Percentiles rank a stretch among this genome's conserved stretches.
Evolutionary conservation across 2,888 invertebrate genomes (phyloP).

Genomic region (Drosophila lacicola): DNA sequence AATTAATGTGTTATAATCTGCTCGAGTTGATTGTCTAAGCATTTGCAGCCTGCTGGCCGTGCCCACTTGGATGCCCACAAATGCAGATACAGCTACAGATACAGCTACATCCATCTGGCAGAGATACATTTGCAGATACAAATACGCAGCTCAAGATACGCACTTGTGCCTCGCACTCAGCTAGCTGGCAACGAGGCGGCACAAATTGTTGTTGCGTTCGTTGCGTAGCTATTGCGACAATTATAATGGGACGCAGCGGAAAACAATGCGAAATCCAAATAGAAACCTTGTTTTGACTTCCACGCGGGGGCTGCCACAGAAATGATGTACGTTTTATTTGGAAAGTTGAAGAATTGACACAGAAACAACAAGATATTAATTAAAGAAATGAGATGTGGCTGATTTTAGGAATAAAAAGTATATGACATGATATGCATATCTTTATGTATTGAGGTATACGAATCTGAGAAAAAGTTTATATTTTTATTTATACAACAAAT

Average conservation of each 20-base stretch:
- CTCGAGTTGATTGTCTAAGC: conserved; percentile 34
- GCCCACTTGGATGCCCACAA: conserved; percentile 22
- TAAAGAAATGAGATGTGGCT: too few species aligned
- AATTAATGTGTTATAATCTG: conserved; percentile 53
- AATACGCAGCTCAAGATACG: conserved; percentile 30
- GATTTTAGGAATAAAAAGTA: too few species aligned
- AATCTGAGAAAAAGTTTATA: too few species aligned
- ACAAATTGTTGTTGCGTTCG: conserved; percentile 57
- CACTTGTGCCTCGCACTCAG: conserved; percentile 38
- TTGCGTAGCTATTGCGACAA: conserved; percentile 62
- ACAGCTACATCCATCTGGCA: not conserved
- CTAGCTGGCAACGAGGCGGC: conserved; percentile 70
- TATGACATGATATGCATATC: too few species aligned
- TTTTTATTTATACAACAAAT: too few species aligned
- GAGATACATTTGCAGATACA: not conserved
- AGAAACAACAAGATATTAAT: not conserved
- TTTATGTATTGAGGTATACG: too few species aligned
- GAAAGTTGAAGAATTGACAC: not conserved
- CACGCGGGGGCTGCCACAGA: conserved; percentile 48
- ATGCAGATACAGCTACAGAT: conserved; percentile 31
- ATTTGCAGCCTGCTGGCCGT: conserved; percentile 20
- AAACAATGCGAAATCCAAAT: conserved; percentile 67
- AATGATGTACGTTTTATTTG: not conserved
- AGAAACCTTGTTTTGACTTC: conserved; percentile 51
- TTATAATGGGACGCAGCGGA: conserved; percentile 68